Base-by-base conservation (phyloP, 2,113 vertebrate species). In the Myodes glareolus region DNA sequence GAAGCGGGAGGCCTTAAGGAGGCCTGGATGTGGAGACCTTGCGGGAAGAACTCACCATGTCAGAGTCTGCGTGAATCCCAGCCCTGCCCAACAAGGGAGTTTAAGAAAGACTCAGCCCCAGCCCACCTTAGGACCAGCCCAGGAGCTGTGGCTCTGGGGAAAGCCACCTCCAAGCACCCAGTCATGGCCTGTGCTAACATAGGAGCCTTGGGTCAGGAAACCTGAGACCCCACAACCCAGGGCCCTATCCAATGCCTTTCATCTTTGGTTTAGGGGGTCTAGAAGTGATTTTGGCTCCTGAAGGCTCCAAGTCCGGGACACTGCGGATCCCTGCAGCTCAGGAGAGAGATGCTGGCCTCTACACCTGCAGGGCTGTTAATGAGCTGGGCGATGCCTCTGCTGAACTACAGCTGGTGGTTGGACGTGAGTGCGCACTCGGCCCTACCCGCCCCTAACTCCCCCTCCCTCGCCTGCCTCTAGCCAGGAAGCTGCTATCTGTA, bases 281-380 rank as follows among this genome's bases (percentile, higher is more conserved):
- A 5, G 99, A 97, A n/a, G 75, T 99, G 97, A 98, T 98, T 0
- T 93, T 96, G 1, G 98, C 98, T 73, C 98, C 98, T 0, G 97
- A 98, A 39, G 98, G 98, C 86, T 89, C 97, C 0, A 96, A 97
- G 78, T 98, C 93, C 0, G 99, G 99, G 0, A 97, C 80, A 0
- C 98, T 99, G 96, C 98, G 97, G 97, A 99, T 99, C 95, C 98
- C 97, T 55, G 98, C 92, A 0, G 98, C 98, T 87, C 99, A 88
- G 97, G 98, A 99, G 95, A 98, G 98, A 21, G 99, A 99, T 0
- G 98, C 99, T 0, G 99, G 99, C 29, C 82, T 47, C 70, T 99
- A 99, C 42, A 91, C 96, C 96, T 99, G 99, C 58, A 98, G 98
- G n/a, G 99, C 99, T 0, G 98, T 98, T 5, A 98, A 98, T 3